Evolutionary conservation across 2,888 invertebrate species (phyloP), one percentile per base, ranked within the genome.

Genomic region (Fragum whitleyi): DNA sequence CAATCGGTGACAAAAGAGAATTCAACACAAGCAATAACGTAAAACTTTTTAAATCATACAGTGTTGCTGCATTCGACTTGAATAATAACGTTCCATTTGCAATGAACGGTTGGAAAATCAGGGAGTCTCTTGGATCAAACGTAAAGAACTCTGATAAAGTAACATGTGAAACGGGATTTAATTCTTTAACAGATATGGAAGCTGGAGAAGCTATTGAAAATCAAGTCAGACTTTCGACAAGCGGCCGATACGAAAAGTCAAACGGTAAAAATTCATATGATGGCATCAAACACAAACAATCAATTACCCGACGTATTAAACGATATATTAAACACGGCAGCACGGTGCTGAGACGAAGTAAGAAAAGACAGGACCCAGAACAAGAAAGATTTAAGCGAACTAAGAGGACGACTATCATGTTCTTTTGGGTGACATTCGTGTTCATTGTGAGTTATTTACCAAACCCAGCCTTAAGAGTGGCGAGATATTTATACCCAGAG

Each of bases 361-460:
- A 32, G 29, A 61, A 61, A n/a, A 29, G 32, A 32, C 61, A 65
- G 3, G 11, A 9, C 2, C 21, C 39, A 23, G 23, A 65, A 2
- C 36, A 65, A 21, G 65, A 65, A 26, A 1, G 23, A 42, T 65
- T 65, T 42, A 65, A 65, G 9, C 16, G 65, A 42, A 65, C 39
- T 9, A 39, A 65, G 26, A n/a, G 65, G 36, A 65, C 65, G 36
- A 65, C 65, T 1, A 23, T 42, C 2, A 65, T 65, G 65, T 65
- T 65, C 42, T 65, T 65, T 23, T 65, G 65, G 65, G 65, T 65
- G 42, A 65, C 65, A 0, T 26, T 65, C 21, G 65, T 65, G 42
- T 65, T 36, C 42, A 26, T 65, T 2, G 65, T 65, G 6, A 65
- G 65, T 65, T 65, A 36, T 23, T 39, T 65, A 42, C 65, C 65